Evolutionary conservation across 2,113 vertebrate species (phyloP).

Genomic region (Notiomystis cincta): DNA sequence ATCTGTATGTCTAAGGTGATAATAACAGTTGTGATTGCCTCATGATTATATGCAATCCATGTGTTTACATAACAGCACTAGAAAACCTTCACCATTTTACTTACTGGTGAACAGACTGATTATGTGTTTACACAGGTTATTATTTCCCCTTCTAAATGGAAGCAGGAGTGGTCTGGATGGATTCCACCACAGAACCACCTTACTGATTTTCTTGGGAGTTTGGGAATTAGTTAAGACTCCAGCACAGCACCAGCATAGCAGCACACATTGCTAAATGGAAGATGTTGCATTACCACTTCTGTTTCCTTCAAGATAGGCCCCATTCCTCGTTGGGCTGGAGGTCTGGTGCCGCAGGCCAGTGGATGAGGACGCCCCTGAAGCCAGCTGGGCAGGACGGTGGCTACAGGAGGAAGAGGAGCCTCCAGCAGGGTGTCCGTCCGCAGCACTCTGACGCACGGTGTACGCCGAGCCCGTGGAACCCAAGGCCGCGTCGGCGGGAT

Average conservation of each 20-base stretch:
- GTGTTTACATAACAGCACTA: background rate
- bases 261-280: background rate
- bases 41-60: background rate
- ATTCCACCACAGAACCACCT: background rate
- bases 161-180: background rate
- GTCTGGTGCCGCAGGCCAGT: conserved; percentile 73
- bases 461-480: conserved; percentile 74
- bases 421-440: conserved; percentile 59
- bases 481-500: conserved; percentile 78
- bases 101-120: background rate
- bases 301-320: conserved; percentile 81
- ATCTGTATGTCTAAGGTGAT: background rate
- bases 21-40: conserved; percentile 3
- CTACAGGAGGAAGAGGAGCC: conserved; percentile 56
- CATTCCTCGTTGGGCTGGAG: conserved; percentile 76
- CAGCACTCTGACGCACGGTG: conserved; percentile 64
- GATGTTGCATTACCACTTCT: conserved; percentile 80
- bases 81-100: background rate
- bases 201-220: background rate
- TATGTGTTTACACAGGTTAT: background rate
- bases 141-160: background rate
- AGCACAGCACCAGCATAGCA: background rate
- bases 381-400: conserved; percentile 67
- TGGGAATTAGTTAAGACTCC: background rate
- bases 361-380: conserved; percentile 69